These are phyloP conservation scores for Drosophila mimetica DNA, from an alignment of 2,888 invertebrate species.

Conservation along the genomic window DNA sequence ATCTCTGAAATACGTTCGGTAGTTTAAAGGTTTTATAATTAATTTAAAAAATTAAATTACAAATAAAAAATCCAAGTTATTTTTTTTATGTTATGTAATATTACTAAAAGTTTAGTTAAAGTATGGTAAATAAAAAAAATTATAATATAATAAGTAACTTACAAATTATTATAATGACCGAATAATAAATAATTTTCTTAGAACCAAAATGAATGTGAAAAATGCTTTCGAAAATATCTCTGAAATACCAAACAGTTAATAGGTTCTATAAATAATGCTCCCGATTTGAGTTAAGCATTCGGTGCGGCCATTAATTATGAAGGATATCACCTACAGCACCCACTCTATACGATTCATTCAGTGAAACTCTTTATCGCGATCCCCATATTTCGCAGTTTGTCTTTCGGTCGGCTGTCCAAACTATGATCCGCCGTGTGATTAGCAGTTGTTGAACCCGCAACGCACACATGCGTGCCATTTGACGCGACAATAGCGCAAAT, in stretches of 20 bases:
- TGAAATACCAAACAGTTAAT: conserved; percentile 19
- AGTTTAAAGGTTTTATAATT: no score
- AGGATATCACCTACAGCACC: conserved; percentile 30
- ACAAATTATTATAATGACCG: no score
- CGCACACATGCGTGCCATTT: conserved; percentile 40
- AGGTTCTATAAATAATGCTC: conserved; percentile 28
- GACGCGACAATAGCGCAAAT: conserved; percentile 54
- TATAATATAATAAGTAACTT: no score
- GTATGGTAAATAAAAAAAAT: no score
- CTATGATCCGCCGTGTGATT: conserved; percentile 62
- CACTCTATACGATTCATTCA: conserved; percentile 25
- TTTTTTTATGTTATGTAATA: no score
- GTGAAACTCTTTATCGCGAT: conserved; percentile 19
- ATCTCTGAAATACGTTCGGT: no score
- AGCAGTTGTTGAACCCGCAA: conserved; percentile 76
- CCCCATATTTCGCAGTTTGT: conserved; percentile 18
- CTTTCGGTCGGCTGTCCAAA: conserved; percentile 21
- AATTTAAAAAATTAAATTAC: no score
- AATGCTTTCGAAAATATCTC: conserved; percentile 5
- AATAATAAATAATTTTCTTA: neutral
- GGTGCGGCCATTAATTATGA: conserved; percentile 26
- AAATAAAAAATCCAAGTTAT: neutral
- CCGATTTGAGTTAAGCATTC: conserved; percentile 23
- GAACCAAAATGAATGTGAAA: neutral
- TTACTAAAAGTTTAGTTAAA: no score